These are phyloP conservation scores for Tapirus indicus DNA, from an alignment of 2,797 vertebrate genomes.

Conservation along the genomic window DNA sequence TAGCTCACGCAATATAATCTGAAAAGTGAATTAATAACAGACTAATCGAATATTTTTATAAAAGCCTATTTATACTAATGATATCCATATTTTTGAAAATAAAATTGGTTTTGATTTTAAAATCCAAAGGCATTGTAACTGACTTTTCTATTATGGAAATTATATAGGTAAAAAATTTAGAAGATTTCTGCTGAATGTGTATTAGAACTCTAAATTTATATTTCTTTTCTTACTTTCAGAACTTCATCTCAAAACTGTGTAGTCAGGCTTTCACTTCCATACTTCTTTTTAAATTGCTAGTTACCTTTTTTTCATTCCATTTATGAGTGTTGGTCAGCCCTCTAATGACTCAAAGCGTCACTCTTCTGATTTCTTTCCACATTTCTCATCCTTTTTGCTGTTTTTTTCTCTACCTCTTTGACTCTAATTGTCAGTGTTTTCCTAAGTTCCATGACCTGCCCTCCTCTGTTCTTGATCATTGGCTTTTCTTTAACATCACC, in stretches of 20 bases:
- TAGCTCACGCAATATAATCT: not conserved
- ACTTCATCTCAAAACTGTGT: too few relatives aligned
- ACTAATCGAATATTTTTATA: not conserved
- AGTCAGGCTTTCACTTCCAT: not conserved
- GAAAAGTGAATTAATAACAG: not conserved
- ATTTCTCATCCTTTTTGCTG: not conserved
- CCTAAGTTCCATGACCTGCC: not conserved
- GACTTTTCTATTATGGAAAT: not conserved
- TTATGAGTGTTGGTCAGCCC: not conserved
- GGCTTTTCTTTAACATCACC: not conserved
- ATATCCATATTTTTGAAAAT: not conserved
- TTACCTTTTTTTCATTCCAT: not conserved
- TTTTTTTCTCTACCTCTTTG: not conserved
- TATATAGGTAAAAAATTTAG: not conserved
- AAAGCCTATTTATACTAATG: not conserved
- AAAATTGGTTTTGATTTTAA: not conserved
- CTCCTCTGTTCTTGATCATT: too few relatives aligned
- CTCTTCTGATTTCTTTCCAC: not conserved
- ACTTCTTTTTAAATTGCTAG: too few relatives aligned
- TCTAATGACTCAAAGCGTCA: not conserved
- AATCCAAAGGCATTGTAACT: not conserved
- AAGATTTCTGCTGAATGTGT: not conserved
- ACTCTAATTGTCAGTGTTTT: not conserved
- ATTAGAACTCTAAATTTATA: not conserved
- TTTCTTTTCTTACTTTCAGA: not conserved